Evolutionary conservation across 1,140 invertebrate species (phyloP), one percentile per base, ranked within the genome.

Genomic region (Atta cephalotes): DNA sequence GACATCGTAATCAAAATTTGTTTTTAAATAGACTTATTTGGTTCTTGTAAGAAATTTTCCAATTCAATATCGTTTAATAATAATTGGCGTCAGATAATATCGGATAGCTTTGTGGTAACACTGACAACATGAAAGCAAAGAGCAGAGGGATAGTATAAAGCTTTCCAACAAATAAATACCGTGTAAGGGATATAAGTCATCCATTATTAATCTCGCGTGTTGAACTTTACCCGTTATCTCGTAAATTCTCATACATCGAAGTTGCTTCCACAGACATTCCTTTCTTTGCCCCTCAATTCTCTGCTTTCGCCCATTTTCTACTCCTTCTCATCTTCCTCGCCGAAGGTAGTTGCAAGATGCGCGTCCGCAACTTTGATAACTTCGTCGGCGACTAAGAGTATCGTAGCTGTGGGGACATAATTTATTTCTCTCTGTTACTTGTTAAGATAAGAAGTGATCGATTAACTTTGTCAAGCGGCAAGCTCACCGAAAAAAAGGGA

Each of bases 371-470:
- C 80, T 82, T 82, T 82, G 68, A 74, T 82, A 82, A 82, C 80
- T 82, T 82, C 6, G 80, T 82, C 68, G 68, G 2, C 80, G 80
- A 74, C 78, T 63, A 56, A 82, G 68, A 82, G 68, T 72, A 82
- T 74, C 80, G 68, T 62, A 62, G 39, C 62, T 82, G 80, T 56
- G 35, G 39, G 18, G 35, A 58, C 39, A 49, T 82, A 82, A 82
- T 82, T 74, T 82, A 82, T 82, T 82, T 82, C 80, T 82, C 80
- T 82, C 56, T 62, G 80, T 70, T 74, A 74, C 68, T 62, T 31
- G 68, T 82, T 82, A 82, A 82, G 25, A 14, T 74, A 62, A 82
- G 25, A 74, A 56, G 0, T 12, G 21, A 39, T 58, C 79, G 79
- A 82, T 74, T 82, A 82, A 74, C 80, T 82, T 82, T 74, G 80